Base-by-base conservation (phyloP, 2,888 invertebrate genomes). In the Epistrophe grossulariae region DNA sequence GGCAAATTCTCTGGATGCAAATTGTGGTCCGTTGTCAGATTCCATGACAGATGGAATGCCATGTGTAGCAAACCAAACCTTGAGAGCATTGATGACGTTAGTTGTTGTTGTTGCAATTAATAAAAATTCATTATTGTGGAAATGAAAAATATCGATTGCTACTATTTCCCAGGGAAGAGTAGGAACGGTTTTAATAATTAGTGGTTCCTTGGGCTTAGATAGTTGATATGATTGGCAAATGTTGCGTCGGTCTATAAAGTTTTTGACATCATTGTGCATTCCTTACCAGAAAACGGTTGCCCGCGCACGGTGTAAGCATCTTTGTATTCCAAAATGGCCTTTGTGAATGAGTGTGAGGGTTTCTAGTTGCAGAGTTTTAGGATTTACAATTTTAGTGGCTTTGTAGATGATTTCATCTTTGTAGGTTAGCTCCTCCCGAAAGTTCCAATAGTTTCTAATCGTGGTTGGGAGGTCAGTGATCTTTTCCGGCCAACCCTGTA, bases 361-460 rank as follows among this genome's bases (percentile, higher is more conserved):
- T 50, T 73, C 50, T 15, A 59, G 40, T 76, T 82, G 71, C 8
- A 82, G 24, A 43, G 72, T 48, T 72, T 87, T 82, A 19, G 88
- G 78, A 66, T 87, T 79, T 13, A 83, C 40, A 3, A 72, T 74
- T 88, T 84, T 88, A 0, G 62, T 57, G 8, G 79, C 77, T 78
- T 88, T 88, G 40, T 71, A 79, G n/a, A 88, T 77, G n/a, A 88
- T 77, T 19, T 64, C 84, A 13, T 81, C 70, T 8, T 73, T 38
- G 15, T 8, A 45, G 9, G 71, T 76, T 38, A 88, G 43, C 24
- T 87, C 85, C 15, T 80, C 85, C 13, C 83, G 72, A 50, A 88
- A 87, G 66, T 80, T 87, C 66, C 82, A 87, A 48, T 79, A 87
- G 13, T 64, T 35, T 45, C 78, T 68, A 80, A 83, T 83, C 43